Evolutionary conservation across 92 coral and sea anemone genomes (phyloP).

Genomic region (Pocillopora grandis): DNA sequence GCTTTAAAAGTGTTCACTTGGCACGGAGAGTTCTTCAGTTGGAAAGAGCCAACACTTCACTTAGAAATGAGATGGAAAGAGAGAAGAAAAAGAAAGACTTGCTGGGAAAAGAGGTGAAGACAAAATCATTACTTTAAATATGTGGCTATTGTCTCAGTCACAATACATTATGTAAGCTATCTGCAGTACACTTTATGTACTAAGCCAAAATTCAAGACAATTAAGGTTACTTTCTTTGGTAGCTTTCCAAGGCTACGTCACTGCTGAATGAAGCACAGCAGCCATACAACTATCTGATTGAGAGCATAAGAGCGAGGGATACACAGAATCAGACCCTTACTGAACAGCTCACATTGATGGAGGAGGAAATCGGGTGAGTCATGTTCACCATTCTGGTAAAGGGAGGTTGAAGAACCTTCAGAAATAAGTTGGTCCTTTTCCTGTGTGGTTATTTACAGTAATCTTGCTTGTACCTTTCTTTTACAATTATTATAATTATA

Average conservation of each 20-base stretch:
- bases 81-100: conserved; percentile 81
- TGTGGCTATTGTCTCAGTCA: background rate
- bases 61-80: conserved; percentile 84
- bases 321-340: conserved; percentile 75
- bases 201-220: background rate
- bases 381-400: background rate
- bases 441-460: too few relatives aligned
- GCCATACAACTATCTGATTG: conserved; percentile 94
- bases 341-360: conserved; percentile 73
- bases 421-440: too few relatives aligned
- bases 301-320: conserved; percentile 93
- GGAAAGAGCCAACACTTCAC: conserved; percentile 90
- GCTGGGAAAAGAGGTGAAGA: conserved; percentile 83
- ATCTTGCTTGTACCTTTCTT: background rate
- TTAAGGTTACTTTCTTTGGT: background rate
- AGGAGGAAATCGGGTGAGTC: conserved; percentile 78
- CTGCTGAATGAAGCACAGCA: conserved; percentile 96
- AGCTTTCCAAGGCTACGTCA: conserved; percentile 85
- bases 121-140: too few relatives aligned
- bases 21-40: conserved; percentile 97
- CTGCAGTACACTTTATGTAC: too few relatives aligned
- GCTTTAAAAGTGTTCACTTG: conserved; percentile 75
- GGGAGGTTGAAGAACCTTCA: too few relatives aligned
- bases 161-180: background rate
- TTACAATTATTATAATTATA: too few relatives aligned